Conservation (phyloP, 2,113 vertebrate species). For the Plotosus lineatus region DNA sequence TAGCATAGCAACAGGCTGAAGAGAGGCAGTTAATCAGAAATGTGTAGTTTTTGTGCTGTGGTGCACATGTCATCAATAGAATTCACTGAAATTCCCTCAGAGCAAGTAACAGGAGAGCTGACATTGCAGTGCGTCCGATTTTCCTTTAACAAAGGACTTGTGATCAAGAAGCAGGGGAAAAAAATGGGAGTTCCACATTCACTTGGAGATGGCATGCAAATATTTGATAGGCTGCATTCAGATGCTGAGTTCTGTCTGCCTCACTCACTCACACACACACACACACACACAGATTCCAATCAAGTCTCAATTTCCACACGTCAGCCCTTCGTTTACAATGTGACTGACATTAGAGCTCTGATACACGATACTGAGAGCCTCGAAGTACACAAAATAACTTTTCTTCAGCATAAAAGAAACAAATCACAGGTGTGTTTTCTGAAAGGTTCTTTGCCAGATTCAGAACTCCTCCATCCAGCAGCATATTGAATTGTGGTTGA, state of each 20-base stretch:
- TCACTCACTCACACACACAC: background rate
- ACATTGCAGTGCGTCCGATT: background rate
- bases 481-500: background rate
- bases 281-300: background rate
- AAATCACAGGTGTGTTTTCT: background rate
- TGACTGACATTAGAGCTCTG: background rate
- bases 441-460: background rate
- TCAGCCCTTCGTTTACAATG: background rate
- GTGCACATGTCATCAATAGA: background rate
- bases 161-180: background rate
- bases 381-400: background rate
- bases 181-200: background rate
- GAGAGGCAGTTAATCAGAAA: background rate
- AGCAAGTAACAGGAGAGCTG: background rate
- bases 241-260: background rate
- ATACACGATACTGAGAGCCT: background rate
- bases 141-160: background rate
- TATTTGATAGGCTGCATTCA: background rate
- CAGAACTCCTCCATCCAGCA: background rate
- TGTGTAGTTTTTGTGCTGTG: too few relatives aligned
- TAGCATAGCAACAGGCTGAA: background rate
- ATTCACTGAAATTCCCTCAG: background rate
- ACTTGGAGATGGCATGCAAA: background rate
- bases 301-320: background rate
- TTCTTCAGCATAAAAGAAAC: background rate